Evolutionary conservation across 2,797 vertebrate species (phyloP).

Genomic region (Lates japonicus): DNA sequence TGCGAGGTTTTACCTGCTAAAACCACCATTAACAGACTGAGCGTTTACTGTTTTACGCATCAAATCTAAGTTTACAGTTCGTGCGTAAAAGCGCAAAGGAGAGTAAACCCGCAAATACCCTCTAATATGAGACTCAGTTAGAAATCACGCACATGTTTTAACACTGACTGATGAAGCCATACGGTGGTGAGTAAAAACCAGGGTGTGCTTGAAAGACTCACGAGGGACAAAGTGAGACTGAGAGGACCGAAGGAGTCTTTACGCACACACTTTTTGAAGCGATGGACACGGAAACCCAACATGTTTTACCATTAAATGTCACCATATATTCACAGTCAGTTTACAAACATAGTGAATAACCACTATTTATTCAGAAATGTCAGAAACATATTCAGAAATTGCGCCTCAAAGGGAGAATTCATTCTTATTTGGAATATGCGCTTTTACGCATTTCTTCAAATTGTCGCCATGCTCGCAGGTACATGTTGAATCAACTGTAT

Average conservation of each 20-base stretch:
- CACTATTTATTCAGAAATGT: fast-evolving
- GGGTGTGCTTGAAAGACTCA: not conserved
- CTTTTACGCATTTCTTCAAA: conserved; percentile 47
- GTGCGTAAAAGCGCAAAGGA: conserved; percentile 38
- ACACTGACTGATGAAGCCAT: not conserved
- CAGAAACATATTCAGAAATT: fast-evolving
- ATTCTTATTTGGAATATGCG: not conserved
- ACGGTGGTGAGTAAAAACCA: not conserved
- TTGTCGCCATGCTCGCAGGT: not conserved
- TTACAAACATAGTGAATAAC: fast-evolving
- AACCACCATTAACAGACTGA: not conserved
- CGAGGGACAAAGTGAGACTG: not conserved
- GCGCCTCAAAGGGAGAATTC: fast-evolving
- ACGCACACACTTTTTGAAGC: conserved; percentile 25
- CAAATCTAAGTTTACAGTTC: no score
- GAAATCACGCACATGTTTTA: not conserved
- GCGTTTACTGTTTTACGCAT: conserved; percentile 12
- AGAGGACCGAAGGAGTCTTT: not conserved
- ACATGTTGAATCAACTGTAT: conserved; percentile 1
- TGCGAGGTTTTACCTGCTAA: conserved; percentile 29
- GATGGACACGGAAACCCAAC: not conserved
- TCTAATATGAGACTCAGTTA: fast-evolving
- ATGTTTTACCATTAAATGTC: not conserved
- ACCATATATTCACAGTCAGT: not conserved
- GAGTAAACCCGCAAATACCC: fast-evolving